Evolutionary conservation across 1,140 invertebrate genomes (phyloP).

Genomic region (Melitaea cinxia): DNA sequence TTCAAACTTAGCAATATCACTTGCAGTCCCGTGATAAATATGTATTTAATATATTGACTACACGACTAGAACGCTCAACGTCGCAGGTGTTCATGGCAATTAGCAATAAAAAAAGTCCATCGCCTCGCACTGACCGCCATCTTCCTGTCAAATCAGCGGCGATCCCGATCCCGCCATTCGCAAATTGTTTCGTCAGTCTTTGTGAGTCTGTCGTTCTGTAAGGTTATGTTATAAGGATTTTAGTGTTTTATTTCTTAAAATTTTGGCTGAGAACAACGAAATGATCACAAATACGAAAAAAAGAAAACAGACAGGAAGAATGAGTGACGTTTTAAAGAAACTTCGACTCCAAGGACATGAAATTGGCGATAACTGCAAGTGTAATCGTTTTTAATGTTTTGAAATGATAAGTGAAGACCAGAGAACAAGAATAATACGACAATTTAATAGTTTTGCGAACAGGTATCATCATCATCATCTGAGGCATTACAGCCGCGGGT

Average conservation of each 20-base stretch:
- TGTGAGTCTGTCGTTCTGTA: no score
- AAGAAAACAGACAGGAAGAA: not conserved
- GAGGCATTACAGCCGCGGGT: no score
- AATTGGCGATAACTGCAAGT: not conserved
- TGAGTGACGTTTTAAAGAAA: not conserved
- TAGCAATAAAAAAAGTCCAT: no score
- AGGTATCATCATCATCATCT: no score
- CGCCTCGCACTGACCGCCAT: no score
- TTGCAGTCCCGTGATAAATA: no score
- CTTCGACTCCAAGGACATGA: slow-evolving; percentile 4
- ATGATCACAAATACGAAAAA: not conserved
- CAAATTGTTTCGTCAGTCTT: no score
- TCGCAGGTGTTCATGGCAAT: slow-evolving; percentile 20
- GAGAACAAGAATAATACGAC: not conserved
- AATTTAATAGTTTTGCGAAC: not conserved
- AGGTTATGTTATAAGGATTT: no score
- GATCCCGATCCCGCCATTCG: no score
- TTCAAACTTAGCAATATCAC: slow-evolving; percentile 10
- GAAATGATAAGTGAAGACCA: not conserved
- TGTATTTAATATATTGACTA: slow-evolving; percentile 25
- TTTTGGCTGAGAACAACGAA: no score
- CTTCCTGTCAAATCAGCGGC: no score
- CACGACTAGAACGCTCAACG: slow-evolving; percentile 28
- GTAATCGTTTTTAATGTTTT: not conserved
- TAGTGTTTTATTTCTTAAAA: no score